Conservation (phyloP, 2,797 vertebrate species). For the Cheirogaleus major region DNA sequence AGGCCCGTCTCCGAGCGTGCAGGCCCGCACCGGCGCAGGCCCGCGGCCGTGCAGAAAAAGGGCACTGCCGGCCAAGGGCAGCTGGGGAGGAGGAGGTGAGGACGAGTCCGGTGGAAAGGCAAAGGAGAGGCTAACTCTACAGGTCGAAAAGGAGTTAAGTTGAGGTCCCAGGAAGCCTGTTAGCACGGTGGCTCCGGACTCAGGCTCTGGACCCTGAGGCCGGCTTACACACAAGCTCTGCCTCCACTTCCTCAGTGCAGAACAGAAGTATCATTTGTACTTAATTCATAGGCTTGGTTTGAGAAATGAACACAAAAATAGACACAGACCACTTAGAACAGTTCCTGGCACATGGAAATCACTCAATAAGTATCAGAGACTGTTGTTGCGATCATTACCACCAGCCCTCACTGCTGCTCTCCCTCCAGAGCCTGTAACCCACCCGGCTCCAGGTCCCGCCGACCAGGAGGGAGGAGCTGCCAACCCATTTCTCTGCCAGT, state of each 20-base stretch:
- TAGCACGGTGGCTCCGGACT: accelerated
- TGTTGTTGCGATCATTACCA: accelerated
- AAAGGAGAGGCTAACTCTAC: accelerated
- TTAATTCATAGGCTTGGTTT: background rate
- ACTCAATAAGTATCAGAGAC: accelerated
- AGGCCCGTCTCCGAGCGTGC: accelerated
- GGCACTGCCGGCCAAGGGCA: accelerated
- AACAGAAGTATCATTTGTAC: accelerated
- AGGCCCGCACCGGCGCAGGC: accelerated
- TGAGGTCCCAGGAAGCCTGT: background rate
- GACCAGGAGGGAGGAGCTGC: background rate
- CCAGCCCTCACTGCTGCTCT: accelerated
- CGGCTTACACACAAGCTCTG: background rate
- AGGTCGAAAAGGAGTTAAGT: background rate
- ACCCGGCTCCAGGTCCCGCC: background rate
- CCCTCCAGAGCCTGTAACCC: background rate
- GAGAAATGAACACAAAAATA: background rate
- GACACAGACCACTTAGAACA: accelerated
- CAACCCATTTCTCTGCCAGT: background rate
- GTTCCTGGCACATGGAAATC: accelerated
- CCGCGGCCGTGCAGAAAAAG: accelerated
- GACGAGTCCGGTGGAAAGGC: background rate
- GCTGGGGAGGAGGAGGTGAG: no score
- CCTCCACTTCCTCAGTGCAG: background rate
- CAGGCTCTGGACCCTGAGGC: accelerated